A percentile compares a stretch with the other conserved stretches of the same genome.
phyloP scores from a whole-genome alignment of 2,888 invertebrate genomes.

The Invenusta paracnida region DNA sequence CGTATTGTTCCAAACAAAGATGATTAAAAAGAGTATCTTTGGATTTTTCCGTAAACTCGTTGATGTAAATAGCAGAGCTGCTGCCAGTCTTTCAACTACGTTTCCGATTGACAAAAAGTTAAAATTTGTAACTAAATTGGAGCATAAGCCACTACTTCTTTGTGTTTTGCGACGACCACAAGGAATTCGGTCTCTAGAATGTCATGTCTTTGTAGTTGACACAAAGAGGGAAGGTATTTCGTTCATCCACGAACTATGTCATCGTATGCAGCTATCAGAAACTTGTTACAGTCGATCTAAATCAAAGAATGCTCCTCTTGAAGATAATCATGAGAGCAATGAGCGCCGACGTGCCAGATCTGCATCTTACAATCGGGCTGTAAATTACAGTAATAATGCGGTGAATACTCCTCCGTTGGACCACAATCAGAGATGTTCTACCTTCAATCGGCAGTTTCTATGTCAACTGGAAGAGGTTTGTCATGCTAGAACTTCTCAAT shows the following conservation, averaged over 20 bases:
- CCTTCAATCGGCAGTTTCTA: background rate
- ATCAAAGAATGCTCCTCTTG: background rate
- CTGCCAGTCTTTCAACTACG: background rate
- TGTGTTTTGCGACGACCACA: background rate
- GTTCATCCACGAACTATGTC: background rate
- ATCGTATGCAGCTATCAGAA: background rate
- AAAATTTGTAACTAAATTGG: background rate
- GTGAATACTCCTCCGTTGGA: background rate
- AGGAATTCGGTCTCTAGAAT: background rate
- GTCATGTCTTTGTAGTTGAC: background rate
- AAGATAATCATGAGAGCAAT: too few species aligned
- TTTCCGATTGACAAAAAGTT: background rate
- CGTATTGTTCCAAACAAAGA: background rate
- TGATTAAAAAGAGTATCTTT: background rate
- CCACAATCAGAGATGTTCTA: background rate
- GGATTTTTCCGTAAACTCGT: background rate
- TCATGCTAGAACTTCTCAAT: background rate
- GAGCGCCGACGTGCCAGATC: background rate
- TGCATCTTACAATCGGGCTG: background rate
- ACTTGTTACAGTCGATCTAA: background rate
- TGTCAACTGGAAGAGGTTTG: background rate
- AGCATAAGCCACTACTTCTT: background rate
- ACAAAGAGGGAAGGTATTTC: background rate
- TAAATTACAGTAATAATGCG: background rate
- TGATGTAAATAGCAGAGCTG: background rate